Evolutionary conservation across 2,113 vertebrate species (phyloP), one percentile per base, ranked within the genome.

Genomic region (Nansenia antarctica): DNA sequence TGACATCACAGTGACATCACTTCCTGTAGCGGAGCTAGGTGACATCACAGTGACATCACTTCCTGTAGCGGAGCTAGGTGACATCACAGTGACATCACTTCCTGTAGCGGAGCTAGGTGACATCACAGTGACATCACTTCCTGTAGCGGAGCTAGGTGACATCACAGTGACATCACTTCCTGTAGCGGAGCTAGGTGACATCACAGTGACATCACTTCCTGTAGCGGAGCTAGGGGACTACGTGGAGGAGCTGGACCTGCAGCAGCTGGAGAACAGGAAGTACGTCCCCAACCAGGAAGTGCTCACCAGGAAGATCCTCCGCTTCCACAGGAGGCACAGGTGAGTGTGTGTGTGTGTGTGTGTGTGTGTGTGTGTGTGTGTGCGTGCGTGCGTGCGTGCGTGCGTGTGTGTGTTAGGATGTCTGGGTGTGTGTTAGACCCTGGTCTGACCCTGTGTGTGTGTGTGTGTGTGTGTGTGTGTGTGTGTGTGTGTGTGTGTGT

Each of bases 151-250:
- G n/a, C n/a, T n/a, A n/a, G n/a, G n/a, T n/a, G n/a, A n/a, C n/a
- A n/a, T n/a, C n/a, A n/a, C n/a, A n/a, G n/a, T n/a, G n/a, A n/a
- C n/a, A n/a, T n/a, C n/a, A n/a, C n/a, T n/a, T n/a, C n/a, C n/a
- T n/a, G n/a, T n/a, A n/a, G n/a, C n/a, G n/a, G n/a, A n/a, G n/a
- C n/a, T n/a, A n/a, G n/a, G n/a, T n/a, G n/a, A n/a, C n/a, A n/a
- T n/a, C n/a, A n/a, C n/a, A n/a, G n/a, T n/a, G n/a, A n/a, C n/a
- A n/a, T n/a, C n/a, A n/a, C n/a, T n/a, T n/a, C 29, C 5, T 73
- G 3, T 85, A 95, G 93, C 93, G 0, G 92, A 93, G 65, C 70
- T 95, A 72, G 93, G 92, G 0, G 91, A 94, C 81, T 95, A 90
- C 74, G 89, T 92, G 0, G 92, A 94, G 77, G 92, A 93, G 78